Evolutionary conservation across 2,113 vertebrate genomes (phyloP).

Genomic region (Pyxicephalus adspersus): DNA sequence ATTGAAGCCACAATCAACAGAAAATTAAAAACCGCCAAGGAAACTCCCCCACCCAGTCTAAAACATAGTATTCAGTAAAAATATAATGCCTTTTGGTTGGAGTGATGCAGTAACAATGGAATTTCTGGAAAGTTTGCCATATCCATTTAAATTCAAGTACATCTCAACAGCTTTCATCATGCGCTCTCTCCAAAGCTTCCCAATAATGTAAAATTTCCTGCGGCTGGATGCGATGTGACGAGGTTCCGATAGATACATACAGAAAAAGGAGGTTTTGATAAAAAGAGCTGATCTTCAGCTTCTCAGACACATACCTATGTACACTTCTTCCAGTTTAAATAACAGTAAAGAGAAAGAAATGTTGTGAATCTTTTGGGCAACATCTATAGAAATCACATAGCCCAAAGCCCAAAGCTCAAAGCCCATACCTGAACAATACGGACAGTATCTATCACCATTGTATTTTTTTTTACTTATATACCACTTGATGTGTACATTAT

Average conservation of each 20-base stretch:
- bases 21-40: too few relatives aligned
- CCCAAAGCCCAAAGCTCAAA: too few relatives aligned
- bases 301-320: constrained; percentile 75
- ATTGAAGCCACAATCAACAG: too few relatives aligned
- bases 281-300: constrained; percentile 70
- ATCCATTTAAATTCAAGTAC: too few relatives aligned
- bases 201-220: constrained; percentile 64
- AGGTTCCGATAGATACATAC: constrained; percentile 67
- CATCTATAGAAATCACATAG: constrained; percentile 72
- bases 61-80: too few relatives aligned
- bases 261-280: constrained; percentile 62
- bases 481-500: constrained; percentile 69
- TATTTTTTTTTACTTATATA: constrained; percentile 71
- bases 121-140: too few relatives aligned
- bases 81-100: too few relatives aligned
- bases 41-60: too few relatives aligned
- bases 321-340: constrained; percentile 79
- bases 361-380: constrained; percentile 66
- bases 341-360: constrained; percentile 62
- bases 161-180: constrained; percentile 29
- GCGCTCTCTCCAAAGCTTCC: constrained; percentile 60
- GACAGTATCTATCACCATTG: constrained; percentile 64
- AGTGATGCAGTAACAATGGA: too few relatives aligned
- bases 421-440: constrained; percentile 76
- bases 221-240: constrained; percentile 71